phyloP scores from a whole-genome alignment of 37 sponge, comb jelly and placozoan genomes.

The Bolinopsis microptera region DNA sequence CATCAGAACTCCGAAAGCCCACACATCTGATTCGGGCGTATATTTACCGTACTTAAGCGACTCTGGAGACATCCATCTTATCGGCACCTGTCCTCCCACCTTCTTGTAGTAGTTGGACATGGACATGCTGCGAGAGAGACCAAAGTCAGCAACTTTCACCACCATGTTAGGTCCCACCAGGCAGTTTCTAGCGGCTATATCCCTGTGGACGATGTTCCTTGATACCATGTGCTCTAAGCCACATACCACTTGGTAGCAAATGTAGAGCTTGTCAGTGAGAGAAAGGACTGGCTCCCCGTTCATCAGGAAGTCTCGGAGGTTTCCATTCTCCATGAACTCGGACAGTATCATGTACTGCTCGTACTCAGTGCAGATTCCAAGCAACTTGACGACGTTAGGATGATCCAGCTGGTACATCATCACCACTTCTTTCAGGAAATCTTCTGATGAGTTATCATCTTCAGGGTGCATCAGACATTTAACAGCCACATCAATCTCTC shows the following conservation, averaged over 20 bases:
- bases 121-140: neutral
- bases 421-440: neutral
- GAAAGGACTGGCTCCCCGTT: neutral
- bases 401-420: neutral
- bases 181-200: conserved; percentile 22
- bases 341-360: conserved; percentile 1
- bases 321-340: neutral
- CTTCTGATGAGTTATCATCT: neutral
- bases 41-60: neutral
- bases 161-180: neutral
- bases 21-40: neutral
- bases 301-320: neutral
- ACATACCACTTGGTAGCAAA: neutral
- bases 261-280: neutral
- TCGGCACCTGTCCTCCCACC: conserved; percentile 24
- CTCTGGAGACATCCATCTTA: conserved; percentile 23
- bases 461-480: neutral
- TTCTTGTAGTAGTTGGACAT: conserved; percentile 10
- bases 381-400: neutral
- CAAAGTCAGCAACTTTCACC: conserved; percentile 34
- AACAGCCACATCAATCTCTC: conserved; percentile 17
- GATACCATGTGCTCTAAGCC: conserved; percentile 1
- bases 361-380: conserved; percentile 1
- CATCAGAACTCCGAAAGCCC: conserved; percentile 11
- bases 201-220: neutral